Percentiles rank a stretch among this genome's conserved stretches.
Evolutionary conservation across 2,113 vertebrate species (phyloP).

Genomic region (Ctenomys sociabilis): DNA sequence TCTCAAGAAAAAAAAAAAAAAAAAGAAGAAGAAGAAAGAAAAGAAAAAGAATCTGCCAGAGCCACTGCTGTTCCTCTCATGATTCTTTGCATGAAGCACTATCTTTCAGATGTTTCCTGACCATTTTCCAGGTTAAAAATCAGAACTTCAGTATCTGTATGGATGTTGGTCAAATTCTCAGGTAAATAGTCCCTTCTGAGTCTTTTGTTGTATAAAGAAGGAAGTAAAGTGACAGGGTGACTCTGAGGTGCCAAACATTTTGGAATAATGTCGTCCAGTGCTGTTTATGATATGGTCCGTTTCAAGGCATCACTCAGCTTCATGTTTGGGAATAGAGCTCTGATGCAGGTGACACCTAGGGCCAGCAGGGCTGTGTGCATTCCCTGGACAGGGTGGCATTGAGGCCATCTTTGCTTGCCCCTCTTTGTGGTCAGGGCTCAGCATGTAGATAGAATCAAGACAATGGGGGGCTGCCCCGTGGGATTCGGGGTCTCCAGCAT

Average conservation of each 20-base stretch:
- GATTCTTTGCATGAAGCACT: not conserved
- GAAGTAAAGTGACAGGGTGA: slow-evolving; percentile 32
- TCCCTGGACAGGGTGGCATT: accelerated
- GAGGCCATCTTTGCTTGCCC: not conserved
- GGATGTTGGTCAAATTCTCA: slow-evolving; percentile 45
- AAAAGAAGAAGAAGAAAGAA: slow-evolving; percentile 3
- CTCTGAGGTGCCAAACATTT: slow-evolving; percentile 21
- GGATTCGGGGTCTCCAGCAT: not conserved
- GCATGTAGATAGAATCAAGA: not conserved
- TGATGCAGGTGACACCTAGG: not conserved
- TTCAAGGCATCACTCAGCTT: not conserved
- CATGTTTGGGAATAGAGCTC: not conserved
- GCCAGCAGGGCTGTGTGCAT: not conserved
- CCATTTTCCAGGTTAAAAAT: slow-evolving; percentile 51
- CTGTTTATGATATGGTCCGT: not conserved
- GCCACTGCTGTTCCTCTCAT: not conserved
- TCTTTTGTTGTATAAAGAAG: slow-evolving; percentile 50
- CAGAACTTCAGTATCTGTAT: slow-evolving; percentile 51
- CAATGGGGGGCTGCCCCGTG: not conserved
- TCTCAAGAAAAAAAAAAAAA: not conserved
- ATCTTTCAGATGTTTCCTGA: not conserved
- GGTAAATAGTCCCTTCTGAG: not conserved
- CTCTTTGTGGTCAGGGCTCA: not conserved
- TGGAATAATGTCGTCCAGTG: slow-evolving; percentile 2
- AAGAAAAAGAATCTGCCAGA: not conserved